These are phyloP conservation scores for Petrolisthes manimaculis DNA, from an alignment of 2,888 invertebrate genomes.

Conservation along the genomic window DNA sequence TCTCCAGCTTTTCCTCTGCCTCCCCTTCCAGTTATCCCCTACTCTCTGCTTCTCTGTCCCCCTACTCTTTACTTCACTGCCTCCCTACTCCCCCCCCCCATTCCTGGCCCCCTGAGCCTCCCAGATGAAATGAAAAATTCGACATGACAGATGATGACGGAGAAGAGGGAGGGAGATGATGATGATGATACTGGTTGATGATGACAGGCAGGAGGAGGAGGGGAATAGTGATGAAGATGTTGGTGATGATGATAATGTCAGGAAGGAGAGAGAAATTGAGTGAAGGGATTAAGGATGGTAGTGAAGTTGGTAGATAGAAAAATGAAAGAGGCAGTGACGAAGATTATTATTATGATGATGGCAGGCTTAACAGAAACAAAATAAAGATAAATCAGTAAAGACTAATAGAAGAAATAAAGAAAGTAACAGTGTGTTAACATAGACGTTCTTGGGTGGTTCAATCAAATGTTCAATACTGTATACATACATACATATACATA, in stretches of 20 bases:
- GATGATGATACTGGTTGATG: background rate
- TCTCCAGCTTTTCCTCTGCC: background rate
- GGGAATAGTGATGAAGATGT: background rate
- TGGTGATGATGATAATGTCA: background rate
- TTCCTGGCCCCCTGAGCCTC: background rate
- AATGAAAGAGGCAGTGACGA: background rate
- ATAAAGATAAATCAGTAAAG: background rate
- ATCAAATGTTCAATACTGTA: background rate
- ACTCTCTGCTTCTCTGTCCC: background rate
- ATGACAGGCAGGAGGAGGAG: no score
- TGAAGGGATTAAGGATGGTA: background rate
- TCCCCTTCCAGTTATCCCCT: background rate
- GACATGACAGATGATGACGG: slow-evolving; percentile 28
- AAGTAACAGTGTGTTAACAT: background rate
- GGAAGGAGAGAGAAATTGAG: background rate
- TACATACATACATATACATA: slow-evolving; percentile 8
- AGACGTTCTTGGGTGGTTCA: background rate
- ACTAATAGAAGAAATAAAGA: background rate
- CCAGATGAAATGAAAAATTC: slow-evolving; percentile 8
- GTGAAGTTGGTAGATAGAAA: background rate
- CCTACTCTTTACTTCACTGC: background rate
- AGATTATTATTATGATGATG: background rate
- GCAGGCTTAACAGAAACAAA: background rate
- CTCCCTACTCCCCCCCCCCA: background rate
- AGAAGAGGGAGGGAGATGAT: background rate